A percentile compares a stretch with the other conserved stretches of the same genome.
phyloP scores from a whole-genome alignment of 2,113 vertebrate genomes.

The Synchiropus splendidus region DNA sequence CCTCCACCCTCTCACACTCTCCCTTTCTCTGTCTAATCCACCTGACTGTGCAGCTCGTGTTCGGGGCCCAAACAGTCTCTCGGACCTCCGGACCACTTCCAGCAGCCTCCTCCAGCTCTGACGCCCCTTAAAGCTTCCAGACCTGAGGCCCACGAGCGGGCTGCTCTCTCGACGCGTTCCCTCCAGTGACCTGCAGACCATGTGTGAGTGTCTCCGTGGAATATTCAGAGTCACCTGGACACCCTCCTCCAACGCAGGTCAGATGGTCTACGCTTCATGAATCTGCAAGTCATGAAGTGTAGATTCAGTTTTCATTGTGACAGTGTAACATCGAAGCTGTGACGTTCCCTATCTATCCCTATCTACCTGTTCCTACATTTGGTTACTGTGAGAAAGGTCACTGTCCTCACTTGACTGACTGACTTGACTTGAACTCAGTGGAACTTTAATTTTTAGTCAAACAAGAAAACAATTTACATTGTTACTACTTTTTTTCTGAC shows the following conservation, averaged over 20 bases:
- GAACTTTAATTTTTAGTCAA: no score
- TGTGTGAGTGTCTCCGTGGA: constrained; percentile 73
- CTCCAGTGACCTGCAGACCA: constrained; percentile 44
- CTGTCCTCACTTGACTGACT: no score
- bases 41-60: constrained; percentile 13
- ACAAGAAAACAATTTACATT: no score
- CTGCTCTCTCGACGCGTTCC: constrained; percentile 16
- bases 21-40: constrained; percentile 14
- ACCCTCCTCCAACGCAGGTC: constrained; percentile 64
- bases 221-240: constrained; percentile 72
- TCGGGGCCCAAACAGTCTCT: constrained; percentile 22
- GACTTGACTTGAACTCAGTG: no score
- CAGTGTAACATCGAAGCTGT: no score
- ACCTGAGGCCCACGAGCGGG: constrained; percentile 18
- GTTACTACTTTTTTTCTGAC: no score
- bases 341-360: no score
- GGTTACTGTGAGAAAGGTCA: no score
- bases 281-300: background rate
- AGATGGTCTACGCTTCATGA: constrained; percentile 13
- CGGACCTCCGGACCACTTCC: constrained; percentile 12
- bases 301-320: background rate
- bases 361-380: no score
- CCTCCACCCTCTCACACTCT: constrained; percentile 21
- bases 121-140: constrained; percentile 9
- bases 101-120: constrained; percentile 20